A percentile compares a stretch with the other conserved stretches of the same genome.
These are phyloP conservation scores for Turdus rufiventris DNA, from an alignment of 2,113 vertebrate species.

Conservation along the genomic window DNA sequence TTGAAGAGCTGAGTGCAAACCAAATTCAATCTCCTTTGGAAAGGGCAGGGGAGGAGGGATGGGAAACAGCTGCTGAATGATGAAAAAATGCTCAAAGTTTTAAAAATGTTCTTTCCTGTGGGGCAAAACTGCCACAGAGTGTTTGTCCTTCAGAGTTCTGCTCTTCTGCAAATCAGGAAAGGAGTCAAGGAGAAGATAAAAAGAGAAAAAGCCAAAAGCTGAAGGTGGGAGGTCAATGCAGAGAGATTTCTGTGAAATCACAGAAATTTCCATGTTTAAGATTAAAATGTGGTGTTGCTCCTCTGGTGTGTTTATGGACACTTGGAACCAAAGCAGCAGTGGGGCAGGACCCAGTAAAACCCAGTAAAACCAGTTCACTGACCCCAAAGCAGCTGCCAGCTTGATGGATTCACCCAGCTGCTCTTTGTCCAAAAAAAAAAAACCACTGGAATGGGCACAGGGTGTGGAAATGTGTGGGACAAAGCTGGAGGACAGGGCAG, in stretches of 20 bases:
- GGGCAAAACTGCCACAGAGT: neutral
- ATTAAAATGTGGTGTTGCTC: neutral
- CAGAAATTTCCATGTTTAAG: neutral
- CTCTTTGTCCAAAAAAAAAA: neutral
- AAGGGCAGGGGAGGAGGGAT: neutral
- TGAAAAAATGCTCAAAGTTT: neutral
- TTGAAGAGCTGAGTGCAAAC: neutral
- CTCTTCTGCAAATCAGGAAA: neutral
- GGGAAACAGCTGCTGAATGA: neutral
- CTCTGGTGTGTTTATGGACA: neutral
- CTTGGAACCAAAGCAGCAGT: neutral
- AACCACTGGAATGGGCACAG: fast-evolving
- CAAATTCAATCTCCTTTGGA: neutral
- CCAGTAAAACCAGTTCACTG: no score
- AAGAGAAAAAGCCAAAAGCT: neutral
- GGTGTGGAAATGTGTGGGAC: neutral
- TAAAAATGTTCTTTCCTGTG: neutral
- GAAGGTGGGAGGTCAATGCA: neutral
- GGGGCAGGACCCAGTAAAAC: neutral
- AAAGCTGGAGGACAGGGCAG: neutral
- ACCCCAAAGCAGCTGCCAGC: no score
- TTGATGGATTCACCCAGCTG: no score
- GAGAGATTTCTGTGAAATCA: neutral
- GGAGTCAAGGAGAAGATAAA: neutral
- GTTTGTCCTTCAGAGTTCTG: neutral